Evolutionary conservation across 2,888 invertebrate genomes (phyloP), one percentile per base, ranked within the genome.

Genomic region (Drosophila sordidapex): DNA sequence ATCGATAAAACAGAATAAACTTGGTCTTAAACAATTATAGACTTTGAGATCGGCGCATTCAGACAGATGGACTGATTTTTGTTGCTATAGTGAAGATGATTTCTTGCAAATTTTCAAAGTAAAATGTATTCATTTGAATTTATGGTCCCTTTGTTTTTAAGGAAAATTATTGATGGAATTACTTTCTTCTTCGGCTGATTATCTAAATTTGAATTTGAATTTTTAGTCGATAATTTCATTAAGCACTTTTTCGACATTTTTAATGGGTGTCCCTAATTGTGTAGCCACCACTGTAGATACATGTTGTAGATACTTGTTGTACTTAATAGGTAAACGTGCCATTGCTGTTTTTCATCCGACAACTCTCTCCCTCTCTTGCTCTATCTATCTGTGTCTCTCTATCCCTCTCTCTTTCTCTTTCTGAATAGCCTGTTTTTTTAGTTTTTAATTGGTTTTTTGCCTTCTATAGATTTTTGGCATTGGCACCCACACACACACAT

Each of bases 281-380:
- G 8, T 27, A n/a, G 13, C n/a, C 38, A 38, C 5, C 56, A 56
- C 38, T 38, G 56, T 36, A 27, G 18, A 36, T 54, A 21, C 36
- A 76, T 74, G 73, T 74, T 67, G 60, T 51, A 79, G 74, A 82
- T 82, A 77, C 86, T 71, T 74, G 62, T 48, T 65, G 80, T 85
- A 72, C 76, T 74, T 86, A 80, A 86, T 71, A 61, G 68, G 57
- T 71, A 75, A 73, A 75, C 60, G 62, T 75, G 70, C 56, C 63
- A 58, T 59, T 68, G 40, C 31, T 57, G 27, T 36, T 62, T 63
- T 38, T 51, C 56, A 63, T 77, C 63, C 38, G 57, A 60, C 73
- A 65, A 57, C 56, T 61, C 57, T 67, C 57, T 29, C 48, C 21
- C 59, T 46, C 46, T 25, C 25, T 46, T 4, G 15, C 46, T 54